A percentile compares a stretch with the other conserved stretches of the same genome.
phyloP scores from a whole-genome alignment of 2,113 vertebrate genomes.

The Piaya cayana region DNA sequence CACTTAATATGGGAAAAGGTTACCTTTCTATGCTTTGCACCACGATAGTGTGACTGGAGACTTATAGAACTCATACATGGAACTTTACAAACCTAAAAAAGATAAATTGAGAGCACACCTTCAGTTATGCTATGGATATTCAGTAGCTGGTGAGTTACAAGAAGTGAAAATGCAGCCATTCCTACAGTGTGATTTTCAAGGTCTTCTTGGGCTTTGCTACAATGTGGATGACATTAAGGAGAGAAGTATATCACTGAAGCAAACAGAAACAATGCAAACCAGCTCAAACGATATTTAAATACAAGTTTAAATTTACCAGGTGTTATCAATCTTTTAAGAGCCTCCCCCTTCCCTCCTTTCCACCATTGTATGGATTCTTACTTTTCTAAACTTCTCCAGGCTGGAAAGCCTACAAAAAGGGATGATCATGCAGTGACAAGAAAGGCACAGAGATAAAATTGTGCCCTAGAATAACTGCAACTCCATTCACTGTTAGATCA shows the following conservation, averaged over 20 bases:
- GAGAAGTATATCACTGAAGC: background rate
- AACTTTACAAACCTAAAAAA: slow-evolving; percentile 56
- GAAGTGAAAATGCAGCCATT: background rate
- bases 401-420: background rate
- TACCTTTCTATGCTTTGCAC: slow-evolving; percentile 66
- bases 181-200: background rate
- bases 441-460: background rate
- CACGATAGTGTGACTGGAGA: slow-evolving; percentile 59
- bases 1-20: background rate
- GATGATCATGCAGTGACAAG: background rate
- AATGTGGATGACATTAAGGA: background rate
- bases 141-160: background rate
- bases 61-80: slow-evolving; percentile 34
- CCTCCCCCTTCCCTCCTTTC: background rate
- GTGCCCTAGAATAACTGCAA: background rate
- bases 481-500: background rate
- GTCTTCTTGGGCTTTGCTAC: background rate
- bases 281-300: background rate
- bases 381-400: background rate
- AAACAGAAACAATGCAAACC: background rate
- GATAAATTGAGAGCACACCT: background rate
- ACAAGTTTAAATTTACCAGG: background rate
- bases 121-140: background rate
- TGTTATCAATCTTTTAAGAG: background rate
- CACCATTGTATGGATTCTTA: background rate